Evolutionary conservation across 2,888 invertebrate genomes (phyloP), one percentile per base, ranked within the genome.

Genomic region (Xanthostigma xanthostigma): DNA sequence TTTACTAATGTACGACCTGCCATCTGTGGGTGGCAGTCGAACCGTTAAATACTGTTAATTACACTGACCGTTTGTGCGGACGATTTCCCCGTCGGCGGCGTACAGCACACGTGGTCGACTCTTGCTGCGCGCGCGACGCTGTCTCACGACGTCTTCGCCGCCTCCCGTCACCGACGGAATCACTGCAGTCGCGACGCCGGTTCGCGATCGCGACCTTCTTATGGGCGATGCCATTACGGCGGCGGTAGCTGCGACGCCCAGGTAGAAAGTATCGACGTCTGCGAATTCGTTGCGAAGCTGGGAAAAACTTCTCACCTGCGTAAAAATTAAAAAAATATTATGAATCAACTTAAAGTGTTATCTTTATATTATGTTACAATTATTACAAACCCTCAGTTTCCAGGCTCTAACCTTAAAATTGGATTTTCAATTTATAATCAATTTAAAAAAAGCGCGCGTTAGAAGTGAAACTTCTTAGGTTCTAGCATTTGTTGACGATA

Each of bases 251-350:
- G 71, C 56, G 5, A 70, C 69, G 10, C 84, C 82, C 62, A 92
- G 72, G 64, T 91, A 91, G 68, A 94, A 94, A 5, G 90, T 90
- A 63, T 92, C 91, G 47, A 90, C 83, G 59, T 91, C 90, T 11
- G 88, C 84, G 61, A 92, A 90, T 64, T 94, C 94, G 64, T 92
- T 90, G 44, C 93, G 78, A 46, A 95, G 70, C 60, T 94, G 94
- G 0, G 93, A 92, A 66, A 93, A 95, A 65, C 94, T 93, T 57
- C 90, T 76, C 3, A 94, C 86, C 90, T 89, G 62, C 2, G 53
- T 48, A 34, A 53, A 41, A 41, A 46, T 48, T 41, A 33, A 34
- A 34, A 12, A 43, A 6, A 43, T 12, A 43, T 43, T 41, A n/a
- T 40, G n/a, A n/a, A n/a, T n/a, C n/a, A 14, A 10, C 40, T 40